Evolutionary conservation across 2,888 invertebrate species (phyloP), one percentile per base, ranked within the genome.

Genomic region (Aradus depressus): DNA sequence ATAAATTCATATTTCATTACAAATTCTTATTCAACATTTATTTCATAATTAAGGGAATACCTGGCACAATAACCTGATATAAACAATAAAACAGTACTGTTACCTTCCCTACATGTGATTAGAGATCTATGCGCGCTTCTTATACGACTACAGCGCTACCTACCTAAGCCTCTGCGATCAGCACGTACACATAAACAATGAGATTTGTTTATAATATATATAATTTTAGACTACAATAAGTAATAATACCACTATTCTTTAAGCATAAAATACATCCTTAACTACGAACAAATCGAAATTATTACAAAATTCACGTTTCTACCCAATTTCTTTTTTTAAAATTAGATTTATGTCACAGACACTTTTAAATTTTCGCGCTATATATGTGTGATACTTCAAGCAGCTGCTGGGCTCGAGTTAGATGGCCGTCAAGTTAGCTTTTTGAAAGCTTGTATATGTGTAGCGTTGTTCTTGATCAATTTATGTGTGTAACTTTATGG

Each of bases 371-470:
- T 45, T 51, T 51, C 45, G 51, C 51, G 37, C 34, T 48, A 12
- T 4, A 28, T 25, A 25, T 14, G 18, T n/a, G 32, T 21, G 51
- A 42, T 39, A 32, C 39, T 21, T 39, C 45, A 45, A 42, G 51
- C 51, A 51, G 51, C 51, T 51, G 51, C 50, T 50, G 44, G 41
- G 34, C 16, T 19, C 39, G 22, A 31, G 51, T 32, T 44, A 26
- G 44, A 44, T 44, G 51, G 44, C 42, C 51, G 45, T 51, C 51
- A 42, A 25, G 23, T 22, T 45, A 51, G 51, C 51, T 47, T 42
- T 51, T 51, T 51, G 45, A 51, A 51, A 51, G 51, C 51, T 51
- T 51, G 51, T 45, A 32, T 51, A 45, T 28, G 26, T 25, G 39
- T 25, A 35, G 51, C 39, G 51, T 39, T 45, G 51, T 44, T 44